phyloP scores from a whole-genome alignment of 2,113 vertebrate species.

The Microcebus griseorufus region DNA sequence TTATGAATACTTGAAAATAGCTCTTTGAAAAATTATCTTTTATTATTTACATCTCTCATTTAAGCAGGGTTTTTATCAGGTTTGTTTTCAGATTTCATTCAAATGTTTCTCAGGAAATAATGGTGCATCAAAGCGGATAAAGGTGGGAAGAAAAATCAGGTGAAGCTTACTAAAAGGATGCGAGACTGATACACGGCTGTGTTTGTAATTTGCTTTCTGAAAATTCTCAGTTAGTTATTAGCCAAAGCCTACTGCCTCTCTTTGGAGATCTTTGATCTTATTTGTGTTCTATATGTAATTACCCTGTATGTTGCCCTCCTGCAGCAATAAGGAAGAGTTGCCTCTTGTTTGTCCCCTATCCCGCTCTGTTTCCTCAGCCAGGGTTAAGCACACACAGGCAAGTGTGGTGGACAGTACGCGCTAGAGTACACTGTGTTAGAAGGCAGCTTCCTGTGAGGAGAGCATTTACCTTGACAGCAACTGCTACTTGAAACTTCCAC shows the following conservation, averaged over 20 bases:
- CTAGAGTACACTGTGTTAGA: background rate
- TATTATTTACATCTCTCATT: background rate
- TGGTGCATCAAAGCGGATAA: background rate
- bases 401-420: background rate
- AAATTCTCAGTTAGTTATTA: background rate
- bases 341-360: background rate
- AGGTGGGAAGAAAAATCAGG: background rate
- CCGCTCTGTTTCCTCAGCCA: background rate
- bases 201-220: conserved; percentile 14
- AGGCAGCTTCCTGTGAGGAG: background rate
- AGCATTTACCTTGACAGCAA: background rate
- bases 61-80: background rate
- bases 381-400: background rate
- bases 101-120: background rate
- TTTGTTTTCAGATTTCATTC: conserved; percentile 33
- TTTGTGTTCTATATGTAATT: background rate
- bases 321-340: background rate
- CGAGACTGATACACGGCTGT: background rate
- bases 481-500: background rate
- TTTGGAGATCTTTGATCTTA: background rate
- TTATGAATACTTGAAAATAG: conserved; percentile 16
- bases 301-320: background rate
- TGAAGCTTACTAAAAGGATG: background rate
- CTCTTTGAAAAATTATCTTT: background rate
- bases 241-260: background rate